Conservation (phyloP, 2,797 vertebrate species). For the Anabacerthia variegaticeps region DNA sequence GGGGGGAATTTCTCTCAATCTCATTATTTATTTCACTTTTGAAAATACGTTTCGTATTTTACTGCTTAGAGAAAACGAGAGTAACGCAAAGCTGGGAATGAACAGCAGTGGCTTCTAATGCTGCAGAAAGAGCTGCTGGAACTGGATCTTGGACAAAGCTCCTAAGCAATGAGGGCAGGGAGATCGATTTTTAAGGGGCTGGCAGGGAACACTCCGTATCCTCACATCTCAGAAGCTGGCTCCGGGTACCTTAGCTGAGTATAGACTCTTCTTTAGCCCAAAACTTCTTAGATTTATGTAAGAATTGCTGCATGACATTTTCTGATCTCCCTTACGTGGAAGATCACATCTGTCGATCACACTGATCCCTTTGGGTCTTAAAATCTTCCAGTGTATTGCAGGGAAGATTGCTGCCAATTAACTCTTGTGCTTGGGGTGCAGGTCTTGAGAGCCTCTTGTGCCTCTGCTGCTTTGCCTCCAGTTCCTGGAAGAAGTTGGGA, state of each 20-base stretch:
- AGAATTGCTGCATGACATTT: constrained; percentile 9
- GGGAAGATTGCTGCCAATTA: background rate
- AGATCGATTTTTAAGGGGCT: background rate
- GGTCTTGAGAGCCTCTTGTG: background rate
- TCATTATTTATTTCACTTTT: background rate
- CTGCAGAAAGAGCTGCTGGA: background rate
- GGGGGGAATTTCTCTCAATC: background rate
- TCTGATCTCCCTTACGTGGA: background rate
- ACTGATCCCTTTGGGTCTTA: background rate
- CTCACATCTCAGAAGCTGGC: background rate
- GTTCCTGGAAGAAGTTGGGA: background rate
- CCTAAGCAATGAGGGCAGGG: background rate
- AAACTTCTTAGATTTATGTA: background rate
- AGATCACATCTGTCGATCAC: background rate
- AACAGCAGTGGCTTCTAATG: background rate
- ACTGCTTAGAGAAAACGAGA: background rate
- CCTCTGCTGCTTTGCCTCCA: background rate
- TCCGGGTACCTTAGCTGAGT: background rate
- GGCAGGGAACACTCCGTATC: background rate
- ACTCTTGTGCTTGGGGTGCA: background rate
- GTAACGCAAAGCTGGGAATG: background rate
- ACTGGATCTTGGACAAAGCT: background rate
- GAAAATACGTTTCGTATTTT: background rate
- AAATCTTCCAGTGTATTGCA: background rate
- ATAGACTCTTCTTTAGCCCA: background rate